Conservation (phyloP, 64 coral and sea anemone species). For the Pocillopora verrucosa region DNA sequence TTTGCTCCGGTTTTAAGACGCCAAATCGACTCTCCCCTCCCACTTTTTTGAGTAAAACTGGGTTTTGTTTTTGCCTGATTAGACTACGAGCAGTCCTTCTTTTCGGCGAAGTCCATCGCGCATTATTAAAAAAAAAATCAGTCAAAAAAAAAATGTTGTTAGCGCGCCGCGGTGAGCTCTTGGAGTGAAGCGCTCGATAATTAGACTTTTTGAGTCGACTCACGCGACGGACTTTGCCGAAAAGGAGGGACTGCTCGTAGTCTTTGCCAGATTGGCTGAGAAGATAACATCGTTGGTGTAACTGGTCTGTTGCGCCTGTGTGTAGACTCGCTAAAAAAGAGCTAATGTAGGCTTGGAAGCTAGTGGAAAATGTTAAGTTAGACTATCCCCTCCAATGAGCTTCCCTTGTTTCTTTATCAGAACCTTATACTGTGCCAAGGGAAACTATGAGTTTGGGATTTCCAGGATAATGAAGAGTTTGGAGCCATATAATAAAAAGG, state of each 20-base stretch:
- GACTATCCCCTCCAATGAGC: not conserved
- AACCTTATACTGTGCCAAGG: slow-evolving; percentile 91
- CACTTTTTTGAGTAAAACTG: no score
- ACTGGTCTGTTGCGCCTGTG: not conserved
- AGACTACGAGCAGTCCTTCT: no score
- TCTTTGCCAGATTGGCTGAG: not conserved
- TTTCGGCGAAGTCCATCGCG: no score
- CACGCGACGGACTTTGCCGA: no score
- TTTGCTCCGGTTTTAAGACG: no score
- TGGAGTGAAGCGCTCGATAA: no score
- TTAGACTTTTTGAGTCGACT: not conserved
- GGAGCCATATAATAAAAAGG: slow-evolving; percentile 98
- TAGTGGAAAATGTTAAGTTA: not conserved
- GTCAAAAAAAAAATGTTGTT: no score
- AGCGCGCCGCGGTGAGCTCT: no score
- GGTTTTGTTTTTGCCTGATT: no score
- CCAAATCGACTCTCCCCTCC: no score
- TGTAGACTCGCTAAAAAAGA: not conserved
- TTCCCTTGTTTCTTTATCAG: slow-evolving; percentile 25
- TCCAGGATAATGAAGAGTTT: slow-evolving; percentile 97
- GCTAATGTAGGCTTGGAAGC: not conserved
- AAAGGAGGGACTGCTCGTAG: no score
- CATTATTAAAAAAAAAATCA: no score
- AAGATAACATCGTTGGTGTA: not conserved
- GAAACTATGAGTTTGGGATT: slow-evolving; percentile 99